Evolutionary conservation across 2,113 vertebrate genomes (phyloP), one percentile per base, ranked within the genome.

Genomic region (Apaloderma vittatum): DNA sequence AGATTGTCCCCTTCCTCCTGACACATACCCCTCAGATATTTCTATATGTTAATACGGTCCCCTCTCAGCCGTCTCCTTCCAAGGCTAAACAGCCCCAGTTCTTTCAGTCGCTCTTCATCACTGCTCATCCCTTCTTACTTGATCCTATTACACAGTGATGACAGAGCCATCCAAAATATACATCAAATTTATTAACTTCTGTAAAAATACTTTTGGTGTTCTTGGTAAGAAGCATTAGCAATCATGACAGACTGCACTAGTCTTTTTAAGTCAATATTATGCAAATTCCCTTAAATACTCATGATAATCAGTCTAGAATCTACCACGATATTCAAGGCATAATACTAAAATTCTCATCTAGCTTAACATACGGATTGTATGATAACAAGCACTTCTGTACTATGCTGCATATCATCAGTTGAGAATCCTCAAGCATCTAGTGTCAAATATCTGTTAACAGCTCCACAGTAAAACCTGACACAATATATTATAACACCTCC

Each of bases 401-500:
- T 58, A 26, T 8, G 29, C 37, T 29, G n/a, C 51, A 45, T 22
- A 84, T n/a, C 13, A 70, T 73, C 57, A 90, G 40, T 14, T 84
- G 58, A 88, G 45, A 90, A 63, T 65, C 37, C 72, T 54, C 3
- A 11, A 94, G 43, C 58, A 72, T 52, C 36, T 46, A 36, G 22
- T 46, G 63, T 68, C 61, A 81, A 92, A 80, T 36, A 75, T 12
- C 26, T 2, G 0, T 59, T 84, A 94, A 72, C 49, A 84, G 49
- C n/a, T 92, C 52, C 49, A 70, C 58, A 81, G 70, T 62, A 91
- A 81, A 90, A 86, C 37, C 65, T 62, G 76, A 87, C 72, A 96
- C 43, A 81, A 73, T 75, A 55, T 19, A 83, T 72, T 72, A 36
- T 46, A 95, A 76, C 36, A 72, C 46, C 62, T 90, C 66, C 66